phyloP scores from a whole-genome alignment of 2,113 vertebrate genomes.

The Puffinus mauretanicus region DNA sequence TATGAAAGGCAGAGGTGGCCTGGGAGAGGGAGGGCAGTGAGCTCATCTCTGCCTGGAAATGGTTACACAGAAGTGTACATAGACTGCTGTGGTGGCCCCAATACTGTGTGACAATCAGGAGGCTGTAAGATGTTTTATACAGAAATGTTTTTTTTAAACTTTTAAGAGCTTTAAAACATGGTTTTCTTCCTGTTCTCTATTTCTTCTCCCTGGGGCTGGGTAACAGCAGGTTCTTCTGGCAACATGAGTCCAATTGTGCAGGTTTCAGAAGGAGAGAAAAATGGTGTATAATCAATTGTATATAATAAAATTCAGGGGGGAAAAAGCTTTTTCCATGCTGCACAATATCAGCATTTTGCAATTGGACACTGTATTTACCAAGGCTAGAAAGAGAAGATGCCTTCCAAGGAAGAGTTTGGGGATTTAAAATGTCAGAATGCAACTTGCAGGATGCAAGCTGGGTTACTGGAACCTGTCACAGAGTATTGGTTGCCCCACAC shows the following conservation, averaged over 20 bases:
- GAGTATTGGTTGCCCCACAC: not conserved
- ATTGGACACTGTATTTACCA: slow-evolving; percentile 56
- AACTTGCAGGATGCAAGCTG: not conserved
- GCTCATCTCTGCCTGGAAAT: not conserved
- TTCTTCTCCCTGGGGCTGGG: slow-evolving; percentile 61
- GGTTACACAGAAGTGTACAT: not conserved
- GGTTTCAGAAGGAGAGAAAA: slow-evolving; percentile 64
- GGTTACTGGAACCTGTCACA: not conserved
- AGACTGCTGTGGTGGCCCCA: not conserved
- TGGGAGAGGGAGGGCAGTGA: not conserved
- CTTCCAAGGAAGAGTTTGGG: slow-evolving; percentile 5
- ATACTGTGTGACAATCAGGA: not conserved
- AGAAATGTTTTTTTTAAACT: slow-evolving; percentile 9
- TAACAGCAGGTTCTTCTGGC: slow-evolving; percentile 68
- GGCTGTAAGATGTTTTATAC: slow-evolving; percentile 9
- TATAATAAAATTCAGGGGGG: slow-evolving; percentile 57
- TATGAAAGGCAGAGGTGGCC: not conserved
- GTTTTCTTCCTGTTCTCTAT: slow-evolving; percentile 51
- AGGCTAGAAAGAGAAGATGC: slow-evolving; percentile 24
- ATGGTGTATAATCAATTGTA: slow-evolving; percentile 64
- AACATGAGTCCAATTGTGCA: slow-evolving; percentile 67
- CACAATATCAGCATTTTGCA: slow-evolving; percentile 59
- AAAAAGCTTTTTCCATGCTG: slow-evolving; percentile 65
- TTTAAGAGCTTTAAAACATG: slow-evolving; percentile 54
- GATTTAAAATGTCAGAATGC: not conserved